phyloP scores from a whole-genome alignment of 2,113 vertebrate species.

The Patagioenas fasciata region DNA sequence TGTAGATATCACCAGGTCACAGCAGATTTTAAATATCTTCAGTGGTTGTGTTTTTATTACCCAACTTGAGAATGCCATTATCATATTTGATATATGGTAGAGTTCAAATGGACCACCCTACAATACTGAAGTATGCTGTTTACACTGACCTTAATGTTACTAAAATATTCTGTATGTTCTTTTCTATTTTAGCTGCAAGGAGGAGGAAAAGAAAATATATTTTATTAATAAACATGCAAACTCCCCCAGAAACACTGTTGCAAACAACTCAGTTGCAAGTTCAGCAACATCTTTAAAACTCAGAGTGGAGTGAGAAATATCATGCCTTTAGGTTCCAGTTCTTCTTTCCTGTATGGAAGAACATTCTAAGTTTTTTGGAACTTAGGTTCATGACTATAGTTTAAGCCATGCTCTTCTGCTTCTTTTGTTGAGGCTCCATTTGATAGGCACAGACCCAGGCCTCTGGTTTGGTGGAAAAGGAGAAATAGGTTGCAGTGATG shows the following conservation, averaged over 20 bases:
- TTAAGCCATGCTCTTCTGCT: not conserved
- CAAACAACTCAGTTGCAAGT: not conserved
- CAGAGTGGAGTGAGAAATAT: not conserved
- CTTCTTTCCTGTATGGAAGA: not conserved
- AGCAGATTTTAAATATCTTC: not conserved
- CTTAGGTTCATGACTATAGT: fast-evolving
- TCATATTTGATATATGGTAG: not conserved
- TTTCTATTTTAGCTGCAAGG: not conserved
- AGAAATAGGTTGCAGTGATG: not conserved
- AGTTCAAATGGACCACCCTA: not conserved
- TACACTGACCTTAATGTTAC: not conserved
- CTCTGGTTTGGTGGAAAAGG: not conserved
- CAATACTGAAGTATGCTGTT: not conserved
- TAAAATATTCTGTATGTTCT: not conserved
- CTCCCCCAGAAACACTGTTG: not conserved
- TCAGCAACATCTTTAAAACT: not conserved
- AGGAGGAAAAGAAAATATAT: not conserved
- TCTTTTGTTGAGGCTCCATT: not conserved
- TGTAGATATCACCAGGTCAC: not conserved
- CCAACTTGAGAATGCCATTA: not conserved
- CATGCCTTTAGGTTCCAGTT: not conserved
- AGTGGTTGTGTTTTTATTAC: not conserved
- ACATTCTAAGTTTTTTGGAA: not conserved
- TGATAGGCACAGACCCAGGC: not conserved
- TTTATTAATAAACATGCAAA: not conserved